phyloP scores from a whole-genome alignment of 2,113 vertebrate genomes.

The Ivindomyrus marchei region DNA sequence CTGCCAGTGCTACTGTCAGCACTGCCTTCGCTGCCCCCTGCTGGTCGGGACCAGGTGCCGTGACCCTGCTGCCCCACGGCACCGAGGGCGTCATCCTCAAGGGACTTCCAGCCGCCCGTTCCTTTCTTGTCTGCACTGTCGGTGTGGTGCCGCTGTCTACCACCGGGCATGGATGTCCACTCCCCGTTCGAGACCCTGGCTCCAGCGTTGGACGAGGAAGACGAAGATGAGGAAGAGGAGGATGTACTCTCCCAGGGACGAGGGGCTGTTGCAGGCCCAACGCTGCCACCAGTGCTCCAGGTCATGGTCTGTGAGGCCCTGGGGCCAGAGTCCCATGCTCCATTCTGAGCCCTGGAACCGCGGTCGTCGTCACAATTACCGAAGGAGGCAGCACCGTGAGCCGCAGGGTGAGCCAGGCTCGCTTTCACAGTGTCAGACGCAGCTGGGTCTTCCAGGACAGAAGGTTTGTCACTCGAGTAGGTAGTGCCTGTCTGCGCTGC shows the following conservation, averaged over 20 bases:
- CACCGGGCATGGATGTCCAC: slow-evolving; percentile 73
- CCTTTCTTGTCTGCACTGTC: slow-evolving; percentile 69
- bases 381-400: slow-evolving; percentile 68
- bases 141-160: slow-evolving; percentile 72
- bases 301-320: slow-evolving; percentile 60
- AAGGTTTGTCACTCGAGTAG: slow-evolving; percentile 83
- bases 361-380: slow-evolving; percentile 71
- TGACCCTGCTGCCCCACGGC: slow-evolving; percentile 52
- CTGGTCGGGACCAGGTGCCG: slow-evolving; percentile 66
- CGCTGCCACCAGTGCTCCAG: slow-evolving; percentile 69
- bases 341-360: slow-evolving; percentile 67
- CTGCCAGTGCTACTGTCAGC: slow-evolving; percentile 71
- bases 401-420: slow-evolving; percentile 79
- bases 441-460: slow-evolving; percentile 72
- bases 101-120: slow-evolving; percentile 84
- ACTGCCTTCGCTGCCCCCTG: slow-evolving; percentile 74
- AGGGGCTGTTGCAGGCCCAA: slow-evolving; percentile 63
- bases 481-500: slow-evolving; percentile 67
- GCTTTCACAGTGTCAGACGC: slow-evolving; percentile 96
- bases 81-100: slow-evolving; percentile 79
- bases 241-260: slow-evolving; percentile 77
- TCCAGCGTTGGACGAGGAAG: slow-evolving; percentile 61
- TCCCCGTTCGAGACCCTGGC: slow-evolving; percentile 69
- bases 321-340: slow-evolving; percentile 78
- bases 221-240: slow-evolving; percentile 55